Evolutionary conservation across 2,113 vertebrate genomes (phyloP), one percentile per base, ranked within the genome.

Genomic region (Passer domesticus): DNA sequence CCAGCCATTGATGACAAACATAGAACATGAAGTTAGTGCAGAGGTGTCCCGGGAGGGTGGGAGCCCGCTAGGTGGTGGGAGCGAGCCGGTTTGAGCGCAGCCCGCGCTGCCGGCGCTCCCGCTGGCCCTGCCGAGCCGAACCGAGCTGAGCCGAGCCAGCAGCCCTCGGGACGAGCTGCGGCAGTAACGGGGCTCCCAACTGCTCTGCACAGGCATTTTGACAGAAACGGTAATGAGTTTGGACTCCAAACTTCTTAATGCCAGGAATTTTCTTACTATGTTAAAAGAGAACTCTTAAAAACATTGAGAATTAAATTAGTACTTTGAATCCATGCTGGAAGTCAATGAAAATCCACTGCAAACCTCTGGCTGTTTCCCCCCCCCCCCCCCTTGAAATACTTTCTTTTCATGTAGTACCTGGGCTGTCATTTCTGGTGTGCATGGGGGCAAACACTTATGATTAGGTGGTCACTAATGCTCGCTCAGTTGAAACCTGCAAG

Each of bases 11-110:
- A 64, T 46, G 56, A 52, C 9, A 78, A n/a, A 17, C 10, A 25
- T 2, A 2, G 25, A 55, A 23, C 2, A 13, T 0, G 15, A 20
- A 20, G 15, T 63, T 33, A 28, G 13, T 31, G 18, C 16, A 25
- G 9, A 22, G 17, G 5, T 39, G 69, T 64, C 78, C 82, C 72
- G 90, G 74, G 82, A 44, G 87, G 59, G 17, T 43, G 69, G 23
- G 70, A 58, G 56, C 64, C 98, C 97, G 83, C 97, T 97, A 97
- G 98, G 88, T 97, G 98, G 97, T 58, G 90, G 96, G 97, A 87
- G 83, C 92, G 97, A 95, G 95, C 95, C 91, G 15, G 4, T 89
- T 15, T 35, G 52, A 21, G 75, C 63, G 69, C 20, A 83, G 69
- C 44, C 53, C 25, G 50, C 37, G n/a, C 69, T 31, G 81, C 68